Evolutionary conservation across 2,113 vertebrate genomes (phyloP), one percentile per base, ranked within the genome.

Genomic region (Sardina pilchardus): DNA sequence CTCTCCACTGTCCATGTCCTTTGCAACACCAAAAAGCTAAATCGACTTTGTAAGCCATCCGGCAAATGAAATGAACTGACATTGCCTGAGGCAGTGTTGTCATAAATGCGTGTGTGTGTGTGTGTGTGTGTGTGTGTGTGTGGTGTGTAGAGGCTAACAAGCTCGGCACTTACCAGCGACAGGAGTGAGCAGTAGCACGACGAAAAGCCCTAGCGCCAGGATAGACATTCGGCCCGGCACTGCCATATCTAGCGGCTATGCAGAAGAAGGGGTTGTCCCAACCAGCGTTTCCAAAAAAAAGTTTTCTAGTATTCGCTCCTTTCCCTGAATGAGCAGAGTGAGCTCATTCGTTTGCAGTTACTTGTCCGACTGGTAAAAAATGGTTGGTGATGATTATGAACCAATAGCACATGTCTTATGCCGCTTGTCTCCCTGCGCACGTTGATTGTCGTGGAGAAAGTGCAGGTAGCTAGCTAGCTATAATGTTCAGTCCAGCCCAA

Each of bases 121-220:
- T 10, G 24, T n/a, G 59, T 8, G 59, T 63, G 24, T 63, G 21
- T n/a, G n/a, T n/a, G n/a, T n/a, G n/a, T n/a, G n/a, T n/a, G n/a
- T n/a, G n/a, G n/a, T n/a, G n/a, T 63, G 59, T 24, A 63, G 59
- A 26, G 24, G n/a, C 59, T 6, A 63, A 26, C 59, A 63, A 63
- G 59, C 21, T n/a, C 4, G 59, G 59, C 39, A 86, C 90, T 91
- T 86, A 92, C 91, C 91, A 44, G 91, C 88, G 16, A 89, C 91
- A 14, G 90, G 86, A 81, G 86, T 86, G 82, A 92, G 88, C 34
- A 92, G 87, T 7, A 92, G 86, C 81, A 89, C 42, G 4, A 86
- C 82, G 45, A 36, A 90, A 0, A 92, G 83, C 81, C 88, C 87
- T 81, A 91, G 44, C 7, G 88, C 85, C 82, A 88, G 84, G 19